Evolutionary conservation across 2,797 vertebrate species (phyloP).

Genomic region (Cossypha niveicapilla): DNA sequence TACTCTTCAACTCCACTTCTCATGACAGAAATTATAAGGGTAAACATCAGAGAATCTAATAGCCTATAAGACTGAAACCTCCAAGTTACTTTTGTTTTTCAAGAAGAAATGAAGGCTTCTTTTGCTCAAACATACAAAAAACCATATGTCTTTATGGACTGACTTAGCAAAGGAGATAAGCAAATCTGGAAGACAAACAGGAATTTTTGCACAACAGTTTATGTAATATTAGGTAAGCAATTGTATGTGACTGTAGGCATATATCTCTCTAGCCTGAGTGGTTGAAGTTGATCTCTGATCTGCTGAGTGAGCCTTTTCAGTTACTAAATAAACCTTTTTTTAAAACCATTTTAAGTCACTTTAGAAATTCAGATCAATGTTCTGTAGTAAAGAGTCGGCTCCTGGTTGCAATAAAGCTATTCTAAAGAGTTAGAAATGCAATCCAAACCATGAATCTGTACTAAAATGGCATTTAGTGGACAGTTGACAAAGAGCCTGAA

Average conservation of each 20-base stretch:
- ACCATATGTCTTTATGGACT: not conserved
- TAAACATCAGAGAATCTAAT: not conserved
- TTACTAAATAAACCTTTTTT: not conserved
- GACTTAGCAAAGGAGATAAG: not conserved
- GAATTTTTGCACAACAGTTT: not conserved
- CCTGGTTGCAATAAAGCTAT: not conserved
- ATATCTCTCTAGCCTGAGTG: not conserved
- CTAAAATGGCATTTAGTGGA: not conserved
- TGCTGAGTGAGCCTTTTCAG: not conserved
- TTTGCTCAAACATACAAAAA: not conserved
- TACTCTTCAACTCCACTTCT: not conserved
- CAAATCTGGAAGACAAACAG: not conserved
- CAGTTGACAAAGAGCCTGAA: not conserved
- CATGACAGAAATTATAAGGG: not conserved
- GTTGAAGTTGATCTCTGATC: not conserved
- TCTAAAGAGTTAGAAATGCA: not conserved
- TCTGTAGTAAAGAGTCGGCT: not conserved
- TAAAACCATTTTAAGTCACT: not conserved
- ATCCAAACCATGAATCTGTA: not conserved
- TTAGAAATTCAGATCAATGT: not conserved
- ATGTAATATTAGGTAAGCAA: not conserved
- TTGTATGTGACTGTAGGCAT: not conserved
- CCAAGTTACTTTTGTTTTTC: not conserved
- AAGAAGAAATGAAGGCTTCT: not conserved
- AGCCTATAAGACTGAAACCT: not conserved